These are phyloP conservation scores for Ancistrus triradiatus DNA, from an alignment of 2,113 vertebrate species.

Conservation along the genomic window DNA sequence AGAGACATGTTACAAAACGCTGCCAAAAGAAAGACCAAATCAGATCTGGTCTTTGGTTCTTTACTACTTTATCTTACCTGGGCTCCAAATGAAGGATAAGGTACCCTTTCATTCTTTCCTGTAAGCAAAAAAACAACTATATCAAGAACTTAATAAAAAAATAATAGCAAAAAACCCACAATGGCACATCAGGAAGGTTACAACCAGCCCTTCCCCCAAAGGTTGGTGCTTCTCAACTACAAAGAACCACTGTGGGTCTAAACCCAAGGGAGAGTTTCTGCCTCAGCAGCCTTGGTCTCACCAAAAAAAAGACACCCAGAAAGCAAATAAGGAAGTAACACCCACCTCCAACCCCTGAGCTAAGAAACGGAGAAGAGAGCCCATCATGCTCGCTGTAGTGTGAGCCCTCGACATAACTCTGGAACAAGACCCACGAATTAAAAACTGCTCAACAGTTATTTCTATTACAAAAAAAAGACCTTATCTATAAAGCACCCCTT, in stretches of 20 bases:
- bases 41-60: background rate
- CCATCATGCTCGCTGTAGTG: conserved; percentile 85
- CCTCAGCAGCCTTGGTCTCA: conserved; percentile 54
- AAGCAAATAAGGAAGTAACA: conserved; percentile 24
- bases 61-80: conserved; percentile 62
- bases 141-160: background rate
- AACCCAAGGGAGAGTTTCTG: conserved; percentile 63
- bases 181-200: background rate
- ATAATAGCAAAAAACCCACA: background rate
- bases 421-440: no score
- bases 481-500: background rate
- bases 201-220: conserved; percentile 43
- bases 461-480: no score
- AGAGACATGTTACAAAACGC: no score
- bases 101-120: conserved; percentile 87
- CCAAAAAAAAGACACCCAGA: conserved; percentile 41
- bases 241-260: conserved; percentile 61
- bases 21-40: conserved; percentile 13
- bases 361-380: conserved; percentile 86
- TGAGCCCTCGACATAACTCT: conserved; percentile 83
- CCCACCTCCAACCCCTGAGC: conserved; percentile 85
- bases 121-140: conserved; percentile 12
- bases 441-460: no score
- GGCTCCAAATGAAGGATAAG: conserved; percentile 80
- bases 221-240: conserved; percentile 55